phyloP scores from a whole-genome alignment of 2,888 invertebrate genomes.

The Cloeon dipterum region DNA sequence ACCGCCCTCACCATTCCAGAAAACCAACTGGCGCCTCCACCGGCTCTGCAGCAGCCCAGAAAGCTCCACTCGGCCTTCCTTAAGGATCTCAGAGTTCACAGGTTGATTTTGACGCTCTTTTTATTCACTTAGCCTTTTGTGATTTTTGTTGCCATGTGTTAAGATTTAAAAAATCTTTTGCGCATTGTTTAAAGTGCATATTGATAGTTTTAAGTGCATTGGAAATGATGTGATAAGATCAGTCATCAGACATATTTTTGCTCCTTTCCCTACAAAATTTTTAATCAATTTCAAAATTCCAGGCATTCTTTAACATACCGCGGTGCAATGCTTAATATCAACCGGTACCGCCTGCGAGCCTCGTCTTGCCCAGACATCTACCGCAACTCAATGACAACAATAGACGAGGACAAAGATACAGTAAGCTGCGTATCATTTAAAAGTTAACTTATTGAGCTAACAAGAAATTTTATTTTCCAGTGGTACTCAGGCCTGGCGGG shows the following conservation, averaged over 20 bases:
- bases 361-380: slow-evolving; percentile 84
- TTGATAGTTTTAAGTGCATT: too few relatives aligned
- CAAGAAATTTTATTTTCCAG: slow-evolving; percentile 30
- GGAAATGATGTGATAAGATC: too few relatives aligned
- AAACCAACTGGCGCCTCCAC: slow-evolving; percentile 21
- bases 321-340: slow-evolving; percentile 62
- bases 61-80: slow-evolving; percentile 35
- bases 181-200: too few relatives aligned
- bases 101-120: slow-evolving; percentile 7
- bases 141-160: background rate
- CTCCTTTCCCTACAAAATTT: background rate
- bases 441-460: slow-evolving; percentile 3
- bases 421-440: slow-evolving; percentile 19
- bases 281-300: background rate
- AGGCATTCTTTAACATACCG: slow-evolving; percentile 67
- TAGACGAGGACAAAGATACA: slow-evolving; percentile 51
- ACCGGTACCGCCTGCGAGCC: slow-evolving; percentile 56
- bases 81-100: slow-evolving; percentile 47
- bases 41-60: background rate
- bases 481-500: slow-evolving; percentile 26
- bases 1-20: background rate
- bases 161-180: too few relatives aligned
- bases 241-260: too few relatives aligned
- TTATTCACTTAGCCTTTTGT: background rate
- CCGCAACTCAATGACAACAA: slow-evolving; percentile 69